Conservation (phyloP, 1,140 invertebrate species). For the Macrobrachium nipponense region DNA sequence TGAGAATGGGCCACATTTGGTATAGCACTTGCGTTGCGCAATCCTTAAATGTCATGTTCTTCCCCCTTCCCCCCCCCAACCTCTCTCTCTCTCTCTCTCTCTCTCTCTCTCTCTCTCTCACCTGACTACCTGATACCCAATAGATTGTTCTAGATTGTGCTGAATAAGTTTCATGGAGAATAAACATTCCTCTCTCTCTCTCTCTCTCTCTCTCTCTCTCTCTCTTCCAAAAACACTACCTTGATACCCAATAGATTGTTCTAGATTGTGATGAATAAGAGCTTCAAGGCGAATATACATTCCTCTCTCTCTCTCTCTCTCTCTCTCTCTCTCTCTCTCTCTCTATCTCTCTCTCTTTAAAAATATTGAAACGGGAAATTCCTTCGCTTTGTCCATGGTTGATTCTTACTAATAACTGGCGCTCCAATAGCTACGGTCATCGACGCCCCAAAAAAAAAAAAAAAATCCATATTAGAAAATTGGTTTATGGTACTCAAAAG, state of each 20-base stretch:
- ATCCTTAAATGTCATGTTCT: neutral
- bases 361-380: too few relatives aligned
- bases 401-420: too few relatives aligned
- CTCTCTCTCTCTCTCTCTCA: neutral
- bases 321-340: too few relatives aligned
- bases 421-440: too few relatives aligned
- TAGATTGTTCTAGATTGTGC: slow-evolving; percentile 5
- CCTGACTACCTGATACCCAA: neutral
- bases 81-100: slow-evolving; percentile 7
- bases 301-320: too few relatives aligned
- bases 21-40: neutral
- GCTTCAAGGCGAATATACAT: too few relatives aligned
- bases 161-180: slow-evolving; percentile 1
- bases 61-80: slow-evolving; percentile 4
- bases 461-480: too few relatives aligned
- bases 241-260: neutral
- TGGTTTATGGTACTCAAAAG: too few relatives aligned
- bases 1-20: too few relatives aligned
- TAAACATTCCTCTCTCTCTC: slow-evolving; percentile 33
- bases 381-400: too few relatives aligned
- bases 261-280: neutral
- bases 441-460: too few relatives aligned
- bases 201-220: slow-evolving; percentile 33
- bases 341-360: too few relatives aligned
- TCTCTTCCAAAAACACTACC: slow-evolving; percentile 7